phyloP scores from a whole-genome alignment of 1,140 invertebrate genomes.

The Eupeodes corollae region DNA sequence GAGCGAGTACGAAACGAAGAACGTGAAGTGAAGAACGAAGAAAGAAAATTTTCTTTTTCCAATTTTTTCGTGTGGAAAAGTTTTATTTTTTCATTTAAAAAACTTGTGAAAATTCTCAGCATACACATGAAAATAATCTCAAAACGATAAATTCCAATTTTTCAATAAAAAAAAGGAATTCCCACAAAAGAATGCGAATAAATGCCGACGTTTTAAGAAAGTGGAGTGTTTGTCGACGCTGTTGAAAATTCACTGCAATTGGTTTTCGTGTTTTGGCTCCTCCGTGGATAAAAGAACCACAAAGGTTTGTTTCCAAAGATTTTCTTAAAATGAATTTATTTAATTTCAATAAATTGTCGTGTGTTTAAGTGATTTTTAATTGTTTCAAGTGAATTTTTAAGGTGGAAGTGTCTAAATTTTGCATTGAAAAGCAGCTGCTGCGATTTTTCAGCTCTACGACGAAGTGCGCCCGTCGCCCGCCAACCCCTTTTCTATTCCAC shows the following conservation, averaged over 20 bases:
- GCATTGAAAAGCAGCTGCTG: not conserved
- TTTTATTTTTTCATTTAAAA: too few species aligned
- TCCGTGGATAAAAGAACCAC: constrained; percentile 3
- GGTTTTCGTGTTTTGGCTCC: constrained; percentile 3
- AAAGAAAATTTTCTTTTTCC: too few species aligned
- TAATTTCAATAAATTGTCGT: not conserved
- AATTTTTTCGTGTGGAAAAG: too few species aligned
- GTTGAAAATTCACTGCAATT: not conserved
- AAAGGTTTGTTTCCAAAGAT: not conserved
- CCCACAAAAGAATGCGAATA: not conserved
- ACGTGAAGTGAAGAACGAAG: too few species aligned
- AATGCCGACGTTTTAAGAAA: not conserved
- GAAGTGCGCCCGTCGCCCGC: not conserved
- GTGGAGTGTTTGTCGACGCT: not conserved
- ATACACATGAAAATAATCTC: too few species aligned
- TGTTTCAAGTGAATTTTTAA: not conserved
- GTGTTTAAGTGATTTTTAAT: not conserved
- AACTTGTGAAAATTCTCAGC: too few species aligned
- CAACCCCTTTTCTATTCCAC: too few species aligned
- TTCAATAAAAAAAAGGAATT: not conserved
- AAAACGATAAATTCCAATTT: too few species aligned
- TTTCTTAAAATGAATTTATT: not conserved
- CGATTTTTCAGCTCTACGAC: not conserved
- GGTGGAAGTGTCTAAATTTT: not conserved
- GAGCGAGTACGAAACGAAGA: too few species aligned